phyloP scores from a whole-genome alignment of 1,140 invertebrate species.

The Drosophila ironensis region DNA sequence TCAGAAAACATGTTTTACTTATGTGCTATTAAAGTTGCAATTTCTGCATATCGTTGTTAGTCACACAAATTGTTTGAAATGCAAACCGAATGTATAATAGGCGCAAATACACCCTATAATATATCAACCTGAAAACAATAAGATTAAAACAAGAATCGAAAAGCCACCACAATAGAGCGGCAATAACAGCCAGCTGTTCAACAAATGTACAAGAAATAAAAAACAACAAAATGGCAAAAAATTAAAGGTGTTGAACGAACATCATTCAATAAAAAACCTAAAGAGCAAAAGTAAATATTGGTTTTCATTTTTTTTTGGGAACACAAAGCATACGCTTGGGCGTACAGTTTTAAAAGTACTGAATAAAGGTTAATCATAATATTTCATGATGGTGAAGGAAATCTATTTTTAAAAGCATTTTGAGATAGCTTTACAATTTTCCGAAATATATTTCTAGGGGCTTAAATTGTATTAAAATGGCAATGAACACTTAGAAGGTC shows the following conservation, averaged over 20 bases:
- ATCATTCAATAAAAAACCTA: constrained; percentile 70
- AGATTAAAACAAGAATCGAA: constrained; percentile 22
- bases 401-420: too few species aligned
- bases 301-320: neutral
- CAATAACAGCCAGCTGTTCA: constrained; percentile 42
- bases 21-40: constrained; percentile 65
- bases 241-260: constrained; percentile 50
- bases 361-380: neutral
- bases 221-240: constrained; percentile 30
- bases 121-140: constrained; percentile 14
- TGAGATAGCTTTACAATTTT: too few species aligned
- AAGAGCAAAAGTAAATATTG: constrained; percentile 46
- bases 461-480: too few species aligned
- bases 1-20: constrained; percentile 40
- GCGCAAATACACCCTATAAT: constrained; percentile 22
- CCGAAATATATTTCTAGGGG: too few species aligned
- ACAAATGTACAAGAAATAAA: constrained; percentile 60
- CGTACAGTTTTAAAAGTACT: constrained; percentile 14
- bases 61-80: constrained; percentile 35
- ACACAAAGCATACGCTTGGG: constrained; percentile 21
- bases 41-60: constrained; percentile 74
- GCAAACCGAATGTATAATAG: constrained; percentile 37
- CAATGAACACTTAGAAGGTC: too few species aligned
- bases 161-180: constrained; percentile 16
- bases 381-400: too few species aligned